Percentiles rank a stretch among this genome's conserved stretches.
phyloP scores from a whole-genome alignment of 2,888 invertebrate species.

The Lasioglossum marginatum region DNA sequence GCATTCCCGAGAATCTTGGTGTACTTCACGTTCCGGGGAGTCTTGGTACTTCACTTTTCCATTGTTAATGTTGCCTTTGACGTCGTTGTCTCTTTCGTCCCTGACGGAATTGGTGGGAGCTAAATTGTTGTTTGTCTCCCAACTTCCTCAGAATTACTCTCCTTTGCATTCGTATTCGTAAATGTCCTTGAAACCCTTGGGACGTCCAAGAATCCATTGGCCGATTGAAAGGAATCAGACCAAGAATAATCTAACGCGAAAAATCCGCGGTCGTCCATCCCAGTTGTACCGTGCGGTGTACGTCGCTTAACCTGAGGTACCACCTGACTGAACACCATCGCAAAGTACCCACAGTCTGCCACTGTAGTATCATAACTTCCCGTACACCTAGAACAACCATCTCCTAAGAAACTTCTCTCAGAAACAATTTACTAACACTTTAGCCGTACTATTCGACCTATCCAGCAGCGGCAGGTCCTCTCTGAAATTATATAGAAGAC shows the following conservation, averaged over 20 bases:
- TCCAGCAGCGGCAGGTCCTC: background rate
- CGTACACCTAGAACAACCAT: too few relatives aligned
- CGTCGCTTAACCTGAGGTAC: background rate
- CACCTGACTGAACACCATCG: background rate
- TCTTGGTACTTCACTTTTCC: too few relatives aligned
- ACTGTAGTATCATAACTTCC: background rate
- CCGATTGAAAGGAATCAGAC: background rate
- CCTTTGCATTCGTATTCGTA: too few relatives aligned
- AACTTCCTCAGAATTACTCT: too few relatives aligned
- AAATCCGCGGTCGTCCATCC: background rate
- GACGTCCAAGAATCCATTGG: background rate
- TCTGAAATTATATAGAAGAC: background rate
- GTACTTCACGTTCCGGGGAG: too few relatives aligned
- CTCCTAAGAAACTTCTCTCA: background rate
- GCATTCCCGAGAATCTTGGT: background rate
- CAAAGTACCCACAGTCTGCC: background rate
- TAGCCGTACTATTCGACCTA: background rate
- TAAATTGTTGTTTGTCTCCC: too few relatives aligned
- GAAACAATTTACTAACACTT: background rate
- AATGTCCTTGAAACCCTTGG: background rate
- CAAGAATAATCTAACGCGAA: too few relatives aligned
- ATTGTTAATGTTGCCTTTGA: too few relatives aligned
- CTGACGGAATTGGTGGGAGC: too few relatives aligned
- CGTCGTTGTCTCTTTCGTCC: too few relatives aligned
- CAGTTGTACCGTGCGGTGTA: background rate